A percentile compares a stretch with the other conserved stretches of the same genome.
phyloP scores from a whole-genome alignment of 1,140 invertebrate species.

The Augochlora pura region DNA sequence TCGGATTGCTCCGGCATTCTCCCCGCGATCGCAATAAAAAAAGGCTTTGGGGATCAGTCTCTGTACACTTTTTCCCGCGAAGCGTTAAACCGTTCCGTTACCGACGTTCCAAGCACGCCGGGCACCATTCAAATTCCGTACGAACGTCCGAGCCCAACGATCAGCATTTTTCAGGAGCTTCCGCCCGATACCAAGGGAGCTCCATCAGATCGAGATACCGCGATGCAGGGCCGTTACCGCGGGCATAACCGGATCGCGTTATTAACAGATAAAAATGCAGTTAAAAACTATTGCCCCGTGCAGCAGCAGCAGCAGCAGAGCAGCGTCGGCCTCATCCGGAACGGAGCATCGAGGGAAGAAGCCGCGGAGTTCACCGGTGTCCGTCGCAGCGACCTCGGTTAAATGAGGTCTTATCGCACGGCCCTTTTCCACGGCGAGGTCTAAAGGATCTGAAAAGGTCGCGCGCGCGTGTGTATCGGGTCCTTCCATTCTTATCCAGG shows the following conservation, averaged over 20 bases:
- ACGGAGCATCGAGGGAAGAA: too few relatives aligned
- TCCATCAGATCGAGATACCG: not conserved
- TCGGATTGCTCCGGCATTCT: not conserved
- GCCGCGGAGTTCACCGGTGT: slow-evolving; percentile 14
- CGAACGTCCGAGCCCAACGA: not conserved
- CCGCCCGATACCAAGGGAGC: not conserved
- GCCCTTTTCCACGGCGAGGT: not conserved
- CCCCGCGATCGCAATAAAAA: not conserved
- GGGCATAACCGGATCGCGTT: not conserved
- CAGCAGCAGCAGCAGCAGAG: not conserved
- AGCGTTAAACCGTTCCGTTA: not conserved
- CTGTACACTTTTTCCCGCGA: not conserved
- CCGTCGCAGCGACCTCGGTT: slow-evolving; percentile 9
- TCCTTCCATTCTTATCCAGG: not conserved
- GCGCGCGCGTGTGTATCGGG: not conserved
- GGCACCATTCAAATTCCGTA: not conserved
- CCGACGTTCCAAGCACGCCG: not conserved
- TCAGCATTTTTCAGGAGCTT: slow-evolving; percentile 10
- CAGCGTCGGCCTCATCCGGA: not conserved
- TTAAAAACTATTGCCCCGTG: slow-evolving; percentile 31
- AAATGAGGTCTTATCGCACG: slow-evolving; percentile 43
- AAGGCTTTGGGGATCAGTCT: too few relatives aligned
- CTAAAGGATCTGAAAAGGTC: slow-evolving; percentile 8
- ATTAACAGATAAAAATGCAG: slow-evolving; percentile 42
- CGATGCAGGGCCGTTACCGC: not conserved